Percentiles rank a stretch among this genome's conserved stretches.
Evolutionary conservation across 1,140 invertebrate genomes (phyloP).

Genomic region (Adoxophyes honmai): DNA sequence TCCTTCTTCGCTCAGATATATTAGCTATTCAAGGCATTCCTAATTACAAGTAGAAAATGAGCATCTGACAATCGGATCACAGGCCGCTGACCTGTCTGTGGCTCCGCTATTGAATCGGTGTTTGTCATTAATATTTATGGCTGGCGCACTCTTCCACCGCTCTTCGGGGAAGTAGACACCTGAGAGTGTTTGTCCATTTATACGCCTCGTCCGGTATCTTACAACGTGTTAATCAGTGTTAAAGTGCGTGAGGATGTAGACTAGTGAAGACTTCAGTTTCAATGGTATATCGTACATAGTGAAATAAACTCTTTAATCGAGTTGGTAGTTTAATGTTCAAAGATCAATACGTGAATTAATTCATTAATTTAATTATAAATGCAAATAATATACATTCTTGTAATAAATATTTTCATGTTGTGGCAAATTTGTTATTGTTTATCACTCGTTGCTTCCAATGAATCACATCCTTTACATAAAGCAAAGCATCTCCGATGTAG

Average conservation of each 20-base stretch:
- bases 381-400: too few relatives aligned
- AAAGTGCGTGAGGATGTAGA: neutral
- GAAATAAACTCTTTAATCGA: too few relatives aligned
- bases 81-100: slow-evolving; percentile 61
- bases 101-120: slow-evolving; percentile 46
- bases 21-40: slow-evolving; percentile 44
- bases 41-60: slow-evolving; percentile 60
- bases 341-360: too few relatives aligned
- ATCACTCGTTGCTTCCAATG: too few relatives aligned
- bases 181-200: slow-evolving; percentile 44
- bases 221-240: slow-evolving; percentile 34
- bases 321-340: too few relatives aligned
- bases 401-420: too few relatives aligned
- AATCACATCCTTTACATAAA: too few relatives aligned
- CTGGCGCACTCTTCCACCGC: slow-evolving; percentile 44
- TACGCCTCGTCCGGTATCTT: slow-evolving; percentile 31
- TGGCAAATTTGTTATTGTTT: too few relatives aligned
- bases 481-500: neutral
- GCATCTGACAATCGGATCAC: slow-evolving; percentile 63
- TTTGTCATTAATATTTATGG: slow-evolving; percentile 71
- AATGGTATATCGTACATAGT: too few relatives aligned
- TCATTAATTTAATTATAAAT: too few relatives aligned
- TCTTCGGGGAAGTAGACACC: slow-evolving; percentile 53
- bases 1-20: slow-evolving; percentile 33
- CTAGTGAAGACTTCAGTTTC: too few relatives aligned